Evolutionary conservation across 2,113 vertebrate species (phyloP).

Genomic region (human): DNA sequence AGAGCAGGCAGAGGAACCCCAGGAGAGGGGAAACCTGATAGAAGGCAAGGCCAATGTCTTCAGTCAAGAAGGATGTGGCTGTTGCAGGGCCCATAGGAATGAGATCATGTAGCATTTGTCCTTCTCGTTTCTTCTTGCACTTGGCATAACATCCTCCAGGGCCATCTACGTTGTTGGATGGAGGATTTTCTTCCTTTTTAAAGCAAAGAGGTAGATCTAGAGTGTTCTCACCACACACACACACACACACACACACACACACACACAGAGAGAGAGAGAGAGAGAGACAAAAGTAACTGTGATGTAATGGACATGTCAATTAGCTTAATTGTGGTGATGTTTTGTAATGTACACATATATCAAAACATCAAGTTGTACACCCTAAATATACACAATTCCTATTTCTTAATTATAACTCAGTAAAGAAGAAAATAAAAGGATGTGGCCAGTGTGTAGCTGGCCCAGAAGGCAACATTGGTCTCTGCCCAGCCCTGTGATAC

Average conservation of each 20-base stretch:
- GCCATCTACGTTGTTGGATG: fast-evolving
- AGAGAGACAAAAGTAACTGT: fast-evolving
- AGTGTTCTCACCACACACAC: neutral
- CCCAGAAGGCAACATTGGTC: fast-evolving
- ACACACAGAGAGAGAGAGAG: too few species aligned
- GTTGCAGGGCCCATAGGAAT: neutral
- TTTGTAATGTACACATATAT: fast-evolving
- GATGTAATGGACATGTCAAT: too few species aligned
- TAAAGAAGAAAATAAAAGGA: neutral
- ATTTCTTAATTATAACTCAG: neutral
- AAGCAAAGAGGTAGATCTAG: neutral
- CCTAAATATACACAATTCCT: neutral
- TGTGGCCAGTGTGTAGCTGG: too few species aligned
- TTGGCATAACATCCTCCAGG: fast-evolving
- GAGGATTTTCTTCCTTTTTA: neutral
- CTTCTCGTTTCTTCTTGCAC: neutral
- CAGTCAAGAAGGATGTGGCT: too few species aligned
- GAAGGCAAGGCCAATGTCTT: neutral
- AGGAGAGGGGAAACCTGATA: fast-evolving
- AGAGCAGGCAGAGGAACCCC: neutral
- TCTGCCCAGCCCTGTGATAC: neutral
- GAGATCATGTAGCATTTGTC: fast-evolving
- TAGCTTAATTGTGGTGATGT: neutral
- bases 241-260: too few species aligned
- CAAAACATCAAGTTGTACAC: neutral